These are phyloP conservation scores for Caerostris extrusa DNA, from an alignment of 1,140 invertebrate genomes.

Conservation along the genomic window DNA sequence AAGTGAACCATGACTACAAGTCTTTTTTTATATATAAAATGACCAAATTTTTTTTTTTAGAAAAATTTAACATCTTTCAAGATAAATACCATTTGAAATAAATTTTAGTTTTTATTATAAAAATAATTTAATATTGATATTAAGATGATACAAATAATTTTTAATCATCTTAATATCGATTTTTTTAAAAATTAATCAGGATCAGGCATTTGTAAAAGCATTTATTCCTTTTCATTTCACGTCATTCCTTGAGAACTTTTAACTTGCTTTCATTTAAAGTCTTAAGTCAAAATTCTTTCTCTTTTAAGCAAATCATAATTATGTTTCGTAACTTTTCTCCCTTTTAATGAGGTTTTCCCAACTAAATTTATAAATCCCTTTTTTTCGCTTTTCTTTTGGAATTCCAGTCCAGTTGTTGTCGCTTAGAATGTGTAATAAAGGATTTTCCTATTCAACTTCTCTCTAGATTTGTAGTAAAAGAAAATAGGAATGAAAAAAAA, in stretches of 20 bases:
- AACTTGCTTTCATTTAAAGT: background rate
- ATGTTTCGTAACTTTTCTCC: conserved; percentile 1
- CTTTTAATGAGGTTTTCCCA: conserved; percentile 14
- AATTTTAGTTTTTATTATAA: background rate
- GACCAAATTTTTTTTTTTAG: too few species aligned
- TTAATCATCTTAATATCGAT: background rate
- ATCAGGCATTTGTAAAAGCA: background rate
- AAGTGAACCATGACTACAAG: too few species aligned
- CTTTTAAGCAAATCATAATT: conserved; percentile 30
- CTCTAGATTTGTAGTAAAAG: background rate
- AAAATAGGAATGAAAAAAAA: background rate
- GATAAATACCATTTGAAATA: background rate
- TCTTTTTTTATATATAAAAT: too few species aligned
- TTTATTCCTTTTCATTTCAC: background rate
- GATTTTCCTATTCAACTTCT: background rate
- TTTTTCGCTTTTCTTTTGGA: background rate
- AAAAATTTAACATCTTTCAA: too few species aligned
- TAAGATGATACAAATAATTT: background rate
- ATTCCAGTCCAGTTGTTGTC: conserved; percentile 17
- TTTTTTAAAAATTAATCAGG: too few species aligned
- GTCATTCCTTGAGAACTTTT: background rate
- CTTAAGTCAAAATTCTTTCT: background rate
- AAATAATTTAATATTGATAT: background rate
- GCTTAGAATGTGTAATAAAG: conserved; percentile 44
- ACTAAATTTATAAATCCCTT: conserved; percentile 26